phyloP scores from a whole-genome alignment of 2,797 vertebrate genomes.

The Muraenolepis orangiensis region DNA sequence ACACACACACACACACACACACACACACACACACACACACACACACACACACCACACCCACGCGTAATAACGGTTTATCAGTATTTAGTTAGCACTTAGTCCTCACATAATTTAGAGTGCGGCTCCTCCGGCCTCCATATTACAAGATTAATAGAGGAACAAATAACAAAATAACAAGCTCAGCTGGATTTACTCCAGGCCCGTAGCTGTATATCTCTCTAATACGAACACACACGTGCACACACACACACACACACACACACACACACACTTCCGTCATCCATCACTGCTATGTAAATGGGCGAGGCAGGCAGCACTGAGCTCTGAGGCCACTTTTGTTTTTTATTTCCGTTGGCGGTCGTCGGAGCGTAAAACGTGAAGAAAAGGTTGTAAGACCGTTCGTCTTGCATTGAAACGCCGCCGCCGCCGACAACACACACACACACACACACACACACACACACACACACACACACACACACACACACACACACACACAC shows the following conservation, averaged over 20 bases:
- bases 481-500: not conserved
- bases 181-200: slow-evolving; percentile 13
- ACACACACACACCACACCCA: slow-evolving; percentile 26
- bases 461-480: not conserved
- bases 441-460: not conserved
- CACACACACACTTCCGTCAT: not conserved
- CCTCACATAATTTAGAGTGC: slow-evolving; percentile 33
- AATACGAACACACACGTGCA: not conserved
- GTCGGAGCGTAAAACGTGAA: no score
- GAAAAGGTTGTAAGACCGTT: no score
- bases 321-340: no score
- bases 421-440: no score
- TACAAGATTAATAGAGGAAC: slow-evolving; percentile 50
- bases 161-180: slow-evolving; percentile 39
- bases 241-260: not conserved
- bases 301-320: no score
- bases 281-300: no score
- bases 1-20: slow-evolving; percentile 14
- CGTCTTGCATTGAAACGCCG: no score
- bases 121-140: slow-evolving; percentile 35
- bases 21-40: slow-evolving; percentile 16
- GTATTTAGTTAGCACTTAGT: slow-evolving; percentile 39
- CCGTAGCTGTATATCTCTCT: slow-evolving; percentile 1
- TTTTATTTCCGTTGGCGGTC: no score
- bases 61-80: slow-evolving; percentile 45